Base-by-base conservation (phyloP, 1,140 invertebrate species). In the Camponotus pennsylvanicus region DNA sequence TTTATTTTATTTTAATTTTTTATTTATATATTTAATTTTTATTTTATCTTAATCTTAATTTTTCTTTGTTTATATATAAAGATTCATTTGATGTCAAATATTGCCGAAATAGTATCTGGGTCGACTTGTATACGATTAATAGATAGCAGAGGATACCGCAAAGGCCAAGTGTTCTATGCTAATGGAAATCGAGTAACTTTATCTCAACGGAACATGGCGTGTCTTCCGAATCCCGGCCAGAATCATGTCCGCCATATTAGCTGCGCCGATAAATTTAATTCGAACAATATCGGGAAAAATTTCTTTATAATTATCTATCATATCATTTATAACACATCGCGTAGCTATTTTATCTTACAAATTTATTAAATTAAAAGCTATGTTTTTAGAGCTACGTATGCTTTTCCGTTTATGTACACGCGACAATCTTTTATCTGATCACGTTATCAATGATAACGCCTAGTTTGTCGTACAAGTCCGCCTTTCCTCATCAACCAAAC, bases 381-480 rank as follows among this genome's bases (percentile, higher is more conserved):
- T 18, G 15, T 52, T 52, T 52, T 52, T 52, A 18, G 15, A 52
- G 5, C 13, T 52, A 9, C 15, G 49, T 52, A 70, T n/a, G 21
- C 37, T 18, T 45, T 78, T 9, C 18, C 66, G 66, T 84, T 86
- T 71, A 37, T 55, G 27, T 86, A 13, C 27, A 78, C 11, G 9
- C 27, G 55, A 52, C 52, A 18, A 32, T 40, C 70, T 37, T n/a
- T 84, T 90, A 89, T 90, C 88, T 45, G 5, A 2, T 21, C n/a
- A 59, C 45, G 70, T 90, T 90, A 89, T 90, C 89, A 18, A 34
- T 8, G 89, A 90, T 90, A 90, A 90, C 66, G 18, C 76, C 8
- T 42, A 11, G 40, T 77, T 64, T n/a, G 11, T 8, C 45, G 27
- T 55, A 37, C 11, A 27, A n/a, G n/a, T 63, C 42, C 9, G 7